These are phyloP conservation scores for Amphipyra tragopoginis DNA, from an alignment of 2,888 invertebrate genomes.

Conservation along the genomic window DNA sequence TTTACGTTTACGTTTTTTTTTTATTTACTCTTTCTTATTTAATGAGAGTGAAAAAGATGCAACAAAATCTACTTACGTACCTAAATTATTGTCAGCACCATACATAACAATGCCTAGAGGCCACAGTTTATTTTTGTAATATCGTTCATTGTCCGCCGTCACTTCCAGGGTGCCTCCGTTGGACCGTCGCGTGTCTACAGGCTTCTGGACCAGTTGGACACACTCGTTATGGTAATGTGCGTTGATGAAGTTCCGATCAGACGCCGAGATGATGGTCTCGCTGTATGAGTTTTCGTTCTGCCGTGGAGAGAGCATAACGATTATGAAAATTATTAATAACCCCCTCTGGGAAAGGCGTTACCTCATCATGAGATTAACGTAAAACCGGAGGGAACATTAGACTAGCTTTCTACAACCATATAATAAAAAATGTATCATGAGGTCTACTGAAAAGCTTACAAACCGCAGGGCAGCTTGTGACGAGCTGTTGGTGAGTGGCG, in stretches of 20 bases:
- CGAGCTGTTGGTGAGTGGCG: no score
- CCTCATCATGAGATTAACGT: no score
- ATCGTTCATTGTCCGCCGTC: slow-evolving; percentile 58
- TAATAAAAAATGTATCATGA: no score
- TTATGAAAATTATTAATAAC: no score
- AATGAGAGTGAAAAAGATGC: no score
- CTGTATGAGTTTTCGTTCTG: slow-evolving; percentile 1
- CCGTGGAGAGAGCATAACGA: not conserved
- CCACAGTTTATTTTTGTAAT: slow-evolving; percentile 73
- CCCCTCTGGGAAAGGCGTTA: no score
- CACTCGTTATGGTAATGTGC: slow-evolving; percentile 75
- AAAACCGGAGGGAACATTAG: no score
- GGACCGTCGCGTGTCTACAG: slow-evolving; percentile 17
- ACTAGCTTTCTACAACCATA: no score
- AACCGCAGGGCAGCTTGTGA: no score
- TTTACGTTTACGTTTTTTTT: no score
- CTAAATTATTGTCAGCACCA: slow-evolving; percentile 54
- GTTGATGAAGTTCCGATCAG: slow-evolving; percentile 78
- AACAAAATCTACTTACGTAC: slow-evolving; percentile 72
- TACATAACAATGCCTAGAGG: slow-evolving; percentile 78
- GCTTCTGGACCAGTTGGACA: slow-evolving; percentile 51
- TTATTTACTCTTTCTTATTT: no score
- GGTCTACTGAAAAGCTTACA: no score
- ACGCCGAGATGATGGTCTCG: slow-evolving; percentile 50
- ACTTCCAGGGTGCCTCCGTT: slow-evolving; percentile 37